Conservation (phyloP, 2,113 vertebrate genomes). For the Brienomyrus brachyistius region DNA sequence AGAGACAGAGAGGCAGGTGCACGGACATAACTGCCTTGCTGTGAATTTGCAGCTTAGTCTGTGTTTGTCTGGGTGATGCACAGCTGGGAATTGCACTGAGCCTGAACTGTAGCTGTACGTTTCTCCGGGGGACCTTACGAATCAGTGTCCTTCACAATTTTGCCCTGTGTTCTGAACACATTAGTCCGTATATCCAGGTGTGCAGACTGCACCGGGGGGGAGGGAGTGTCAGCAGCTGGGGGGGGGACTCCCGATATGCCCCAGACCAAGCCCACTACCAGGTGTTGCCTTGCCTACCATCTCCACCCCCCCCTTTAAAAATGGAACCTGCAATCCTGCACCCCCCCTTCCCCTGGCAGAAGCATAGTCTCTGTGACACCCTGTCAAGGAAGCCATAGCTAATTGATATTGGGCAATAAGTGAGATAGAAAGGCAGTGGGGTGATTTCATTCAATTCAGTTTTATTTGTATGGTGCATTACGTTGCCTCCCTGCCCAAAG, state of each 20-base stretch:
- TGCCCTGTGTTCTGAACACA: neutral
- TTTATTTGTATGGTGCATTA: neutral
- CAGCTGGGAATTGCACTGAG: neutral
- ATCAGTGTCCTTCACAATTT: neutral
- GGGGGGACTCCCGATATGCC: neutral
- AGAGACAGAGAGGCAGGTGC: neutral
- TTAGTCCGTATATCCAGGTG: neutral
- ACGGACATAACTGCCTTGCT: neutral
- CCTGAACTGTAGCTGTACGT: neutral
- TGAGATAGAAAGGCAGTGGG: neutral
- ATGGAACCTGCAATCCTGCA: neutral
- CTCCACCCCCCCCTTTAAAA: neutral
- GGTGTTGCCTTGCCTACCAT: neutral
- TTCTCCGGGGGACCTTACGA: neutral
- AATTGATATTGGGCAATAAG: neutral
- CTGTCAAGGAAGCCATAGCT: neutral
- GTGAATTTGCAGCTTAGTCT: neutral
- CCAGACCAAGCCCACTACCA: neutral
- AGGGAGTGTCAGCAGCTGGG: neutral
- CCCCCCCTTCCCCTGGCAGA: neutral
- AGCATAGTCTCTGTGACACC: neutral
- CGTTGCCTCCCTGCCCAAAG: neutral
- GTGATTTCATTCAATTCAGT: neutral
- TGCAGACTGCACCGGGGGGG: neutral
- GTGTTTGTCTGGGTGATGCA: neutral